phyloP scores from a whole-genome alignment of 2,888 invertebrate species.

The Chorisops tibialis region DNA sequence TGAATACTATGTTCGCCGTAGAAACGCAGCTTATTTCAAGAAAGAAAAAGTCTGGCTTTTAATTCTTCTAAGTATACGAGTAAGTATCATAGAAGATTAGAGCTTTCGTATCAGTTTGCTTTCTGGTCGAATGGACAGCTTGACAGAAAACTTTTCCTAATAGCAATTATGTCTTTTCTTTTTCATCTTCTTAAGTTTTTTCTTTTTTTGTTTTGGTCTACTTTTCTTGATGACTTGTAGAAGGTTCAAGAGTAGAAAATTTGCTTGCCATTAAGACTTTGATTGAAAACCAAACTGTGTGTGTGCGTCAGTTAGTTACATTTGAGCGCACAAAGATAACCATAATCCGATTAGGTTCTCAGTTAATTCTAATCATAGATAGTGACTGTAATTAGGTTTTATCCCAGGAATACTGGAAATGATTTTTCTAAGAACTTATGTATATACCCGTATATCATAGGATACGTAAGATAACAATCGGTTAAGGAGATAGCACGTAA shows the following conservation, averaged over 20 bases:
- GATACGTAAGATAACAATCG: constrained; percentile 13
- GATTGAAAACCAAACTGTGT: constrained; percentile 28
- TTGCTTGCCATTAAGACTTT: constrained; percentile 25
- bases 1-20: too few species aligned
- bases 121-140: neutral
- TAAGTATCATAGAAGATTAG: too few species aligned
- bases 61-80: too few species aligned
- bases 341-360: constrained; percentile 30
- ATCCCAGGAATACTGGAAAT: constrained; percentile 16
- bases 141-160: constrained; percentile 15
- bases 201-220: neutral
- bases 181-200: neutral
- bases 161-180: neutral
- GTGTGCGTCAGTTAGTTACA: constrained; percentile 29
- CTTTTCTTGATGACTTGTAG: neutral
- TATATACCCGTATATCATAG: neutral
- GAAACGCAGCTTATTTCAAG: too few species aligned
- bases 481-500: neutral
- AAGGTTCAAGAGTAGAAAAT: constrained; percentile 7
- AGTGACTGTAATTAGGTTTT: constrained; percentile 25
- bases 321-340: constrained; percentile 26
- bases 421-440: constrained; percentile 10
- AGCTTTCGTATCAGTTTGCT: neutral
- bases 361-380: constrained; percentile 25
- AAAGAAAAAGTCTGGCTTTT: too few species aligned